Percentiles rank a stretch among this genome's conserved stretches.
These are phyloP conservation scores for Rostratula benghalensis DNA, from an alignment of 2,113 vertebrate species.

Conservation along the genomic window DNA sequence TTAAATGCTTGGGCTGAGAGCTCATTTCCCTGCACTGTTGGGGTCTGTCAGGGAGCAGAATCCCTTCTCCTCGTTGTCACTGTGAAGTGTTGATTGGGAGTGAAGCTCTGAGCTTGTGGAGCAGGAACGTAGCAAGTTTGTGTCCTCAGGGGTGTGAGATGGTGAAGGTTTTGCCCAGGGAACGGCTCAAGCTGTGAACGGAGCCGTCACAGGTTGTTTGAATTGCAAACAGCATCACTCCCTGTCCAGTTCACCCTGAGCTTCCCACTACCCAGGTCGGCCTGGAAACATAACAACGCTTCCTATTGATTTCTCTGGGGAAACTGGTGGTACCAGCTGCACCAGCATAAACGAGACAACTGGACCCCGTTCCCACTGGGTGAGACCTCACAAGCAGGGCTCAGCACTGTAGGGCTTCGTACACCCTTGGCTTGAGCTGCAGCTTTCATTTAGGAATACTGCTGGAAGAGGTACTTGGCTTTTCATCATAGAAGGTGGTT, in stretches of 20 bases:
- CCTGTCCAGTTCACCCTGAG: neutral
- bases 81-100: neutral
- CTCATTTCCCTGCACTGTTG: neutral
- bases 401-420: neutral
- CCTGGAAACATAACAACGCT: neutral
- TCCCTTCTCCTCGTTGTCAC: neutral
- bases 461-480: neutral
- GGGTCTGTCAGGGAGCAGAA: neutral
- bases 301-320: neutral
- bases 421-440: neutral
- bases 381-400: neutral
- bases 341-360: neutral
- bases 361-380: accelerated
- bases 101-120: neutral
- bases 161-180: neutral
- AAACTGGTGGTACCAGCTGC: neutral
- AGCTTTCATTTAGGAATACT: neutral
- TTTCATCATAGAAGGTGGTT: neutral
- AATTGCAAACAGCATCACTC: neutral
- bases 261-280: neutral
- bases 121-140: neutral
- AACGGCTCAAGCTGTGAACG: neutral
- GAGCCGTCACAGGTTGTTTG: neutral
- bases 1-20: neutral
- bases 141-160: neutral